Evolutionary conservation across 2,797 vertebrate genomes (phyloP).

Genomic region (Onychomys leucogaster): DNA sequence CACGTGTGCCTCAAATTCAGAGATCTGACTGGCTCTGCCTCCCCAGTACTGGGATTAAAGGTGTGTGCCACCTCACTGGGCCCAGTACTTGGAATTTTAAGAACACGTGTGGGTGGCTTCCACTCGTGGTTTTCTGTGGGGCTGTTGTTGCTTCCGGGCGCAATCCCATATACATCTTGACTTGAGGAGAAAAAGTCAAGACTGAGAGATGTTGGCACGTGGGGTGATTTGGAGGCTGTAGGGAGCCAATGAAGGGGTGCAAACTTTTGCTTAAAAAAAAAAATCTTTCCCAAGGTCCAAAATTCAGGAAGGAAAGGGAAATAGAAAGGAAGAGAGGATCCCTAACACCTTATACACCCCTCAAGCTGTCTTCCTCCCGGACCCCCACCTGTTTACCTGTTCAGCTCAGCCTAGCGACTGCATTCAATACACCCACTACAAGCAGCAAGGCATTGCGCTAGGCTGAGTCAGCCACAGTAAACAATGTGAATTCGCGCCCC

Average conservation of each 20-base stretch:
- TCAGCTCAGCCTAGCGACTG: not conserved
- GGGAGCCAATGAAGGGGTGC: not conserved
- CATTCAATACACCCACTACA: rapidly evolving
- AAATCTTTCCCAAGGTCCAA: not conserved
- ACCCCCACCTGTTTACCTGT: too few relatives aligned
- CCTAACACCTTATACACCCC: not conserved
- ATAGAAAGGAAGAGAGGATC: rapidly evolving
- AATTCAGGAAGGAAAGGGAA: not conserved
- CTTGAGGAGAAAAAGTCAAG: not conserved
- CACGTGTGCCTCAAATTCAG: not conserved
- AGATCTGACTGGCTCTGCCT: not conserved
- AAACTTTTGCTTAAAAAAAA: not conserved
- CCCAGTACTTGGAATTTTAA: not conserved
- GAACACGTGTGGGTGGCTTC: not conserved
- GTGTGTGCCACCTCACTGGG: not conserved
- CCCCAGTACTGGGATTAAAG: not conserved
- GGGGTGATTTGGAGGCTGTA: not conserved
- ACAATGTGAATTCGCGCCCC: too few relatives aligned
- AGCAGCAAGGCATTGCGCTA: not conserved
- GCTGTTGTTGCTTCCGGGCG: not conserved
- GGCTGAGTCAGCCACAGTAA: too few relatives aligned
- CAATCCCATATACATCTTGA: not conserved
- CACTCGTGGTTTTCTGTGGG: not conserved
- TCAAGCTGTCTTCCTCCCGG: not conserved
- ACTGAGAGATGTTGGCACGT: not conserved